Evolutionary conservation across 2,797 vertebrate species (phyloP).

Genomic region (Megaceryle alcyon): DNA sequence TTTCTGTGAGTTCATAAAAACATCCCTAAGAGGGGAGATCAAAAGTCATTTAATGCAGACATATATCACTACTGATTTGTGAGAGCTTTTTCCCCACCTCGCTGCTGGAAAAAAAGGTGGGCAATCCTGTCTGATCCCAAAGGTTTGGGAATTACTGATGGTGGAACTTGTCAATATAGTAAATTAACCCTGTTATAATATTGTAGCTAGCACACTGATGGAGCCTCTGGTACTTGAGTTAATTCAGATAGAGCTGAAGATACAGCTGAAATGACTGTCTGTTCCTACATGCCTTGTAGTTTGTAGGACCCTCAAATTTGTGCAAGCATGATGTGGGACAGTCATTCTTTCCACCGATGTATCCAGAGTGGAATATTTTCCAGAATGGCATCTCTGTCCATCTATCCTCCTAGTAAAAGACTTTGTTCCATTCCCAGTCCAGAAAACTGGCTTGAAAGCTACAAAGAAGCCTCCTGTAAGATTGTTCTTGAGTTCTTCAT

Average conservation of each 20-base stretch:
- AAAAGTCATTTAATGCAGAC: neutral
- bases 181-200: neutral
- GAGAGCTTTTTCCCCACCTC: neutral
- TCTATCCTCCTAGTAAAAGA: neutral
- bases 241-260: neutral
- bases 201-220: neutral
- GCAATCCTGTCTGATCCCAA: neutral
- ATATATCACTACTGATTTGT: neutral
- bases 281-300: neutral
- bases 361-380: neutral
- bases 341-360: neutral
- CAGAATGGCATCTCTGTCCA: neutral
- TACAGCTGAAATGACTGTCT: neutral
- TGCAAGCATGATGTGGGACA: fast-evolving
- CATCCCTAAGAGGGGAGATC: neutral
- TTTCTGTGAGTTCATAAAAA: neutral
- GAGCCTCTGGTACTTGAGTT: neutral
- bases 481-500: neutral
- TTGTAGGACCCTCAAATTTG: neutral
- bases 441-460: neutral
- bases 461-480: neutral
- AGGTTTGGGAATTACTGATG: neutral
- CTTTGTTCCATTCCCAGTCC: neutral
- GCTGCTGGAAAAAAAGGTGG: neutral
- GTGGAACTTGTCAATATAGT: neutral